Conservation (phyloP, 2,888 invertebrate species). For the Brenthis hecate region DNA sequence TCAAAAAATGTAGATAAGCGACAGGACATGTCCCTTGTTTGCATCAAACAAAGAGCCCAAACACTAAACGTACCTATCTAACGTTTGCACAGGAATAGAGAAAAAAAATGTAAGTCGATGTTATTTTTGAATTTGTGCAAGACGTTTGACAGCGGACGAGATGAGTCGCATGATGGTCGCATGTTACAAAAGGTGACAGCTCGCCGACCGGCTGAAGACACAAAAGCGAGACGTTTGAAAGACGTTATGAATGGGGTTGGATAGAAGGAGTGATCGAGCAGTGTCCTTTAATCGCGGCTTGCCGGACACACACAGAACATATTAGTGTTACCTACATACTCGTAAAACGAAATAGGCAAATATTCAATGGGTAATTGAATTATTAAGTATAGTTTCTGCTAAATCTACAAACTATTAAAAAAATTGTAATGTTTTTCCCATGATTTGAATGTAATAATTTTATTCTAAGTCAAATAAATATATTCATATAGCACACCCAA, state of each 20-base stretch:
- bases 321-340: neutral
- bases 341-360: too few relatives aligned
- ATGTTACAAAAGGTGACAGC: conserved; percentile 75
- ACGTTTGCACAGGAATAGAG: conserved; percentile 71
- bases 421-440: neutral
- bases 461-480: neutral
- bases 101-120: conserved; percentile 72
- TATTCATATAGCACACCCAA: neutral
- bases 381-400: too few relatives aligned
- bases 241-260: conserved; percentile 75
- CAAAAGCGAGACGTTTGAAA: conserved; percentile 72
- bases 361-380: too few relatives aligned
- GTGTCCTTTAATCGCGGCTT: conserved; percentile 51
- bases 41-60: conserved; percentile 74
- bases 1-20: conserved; percentile 66
- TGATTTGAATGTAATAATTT: neutral
- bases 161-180: conserved; percentile 60
- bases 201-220: conserved; percentile 57
- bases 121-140: conserved; percentile 83
- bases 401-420: too few relatives aligned
- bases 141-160: conserved; percentile 77
- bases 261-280: conserved; percentile 78
- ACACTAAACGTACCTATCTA: conserved; percentile 76
- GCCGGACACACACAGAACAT: conserved; percentile 32
- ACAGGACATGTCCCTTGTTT: conserved; percentile 75